A percentile compares a stretch with the other conserved stretches of the same genome.
These are phyloP conservation scores for Malurus leucopterus DNA, from an alignment of 2,797 vertebrate species.

Conservation along the genomic window DNA sequence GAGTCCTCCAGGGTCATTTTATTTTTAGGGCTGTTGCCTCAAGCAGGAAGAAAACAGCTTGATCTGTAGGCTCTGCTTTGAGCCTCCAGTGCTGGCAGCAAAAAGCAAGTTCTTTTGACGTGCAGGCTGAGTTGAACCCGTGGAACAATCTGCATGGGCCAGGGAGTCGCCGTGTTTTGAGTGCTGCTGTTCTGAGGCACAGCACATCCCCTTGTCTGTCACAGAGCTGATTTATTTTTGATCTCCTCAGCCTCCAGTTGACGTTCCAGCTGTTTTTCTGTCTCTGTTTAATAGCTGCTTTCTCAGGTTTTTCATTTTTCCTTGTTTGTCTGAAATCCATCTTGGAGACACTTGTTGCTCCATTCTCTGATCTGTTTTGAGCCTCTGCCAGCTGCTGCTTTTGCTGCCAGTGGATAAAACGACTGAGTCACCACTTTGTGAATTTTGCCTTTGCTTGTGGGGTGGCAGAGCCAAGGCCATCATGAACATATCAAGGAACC, in stretches of 20 bases:
- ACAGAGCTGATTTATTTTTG: background rate
- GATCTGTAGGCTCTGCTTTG: slow-evolving; percentile 33
- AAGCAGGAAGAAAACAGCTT: slow-evolving; percentile 43
- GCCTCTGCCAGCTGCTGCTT: slow-evolving; percentile 57
- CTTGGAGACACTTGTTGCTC: slow-evolving; percentile 76
- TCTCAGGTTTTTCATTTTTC: slow-evolving; percentile 61
- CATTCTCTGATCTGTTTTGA: slow-evolving; percentile 71
- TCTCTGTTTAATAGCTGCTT: slow-evolving; percentile 18
- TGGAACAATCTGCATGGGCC: slow-evolving; percentile 16
- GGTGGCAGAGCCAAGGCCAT: slow-evolving; percentile 69
- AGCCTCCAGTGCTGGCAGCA: slow-evolving; percentile 23
- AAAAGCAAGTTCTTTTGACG: background rate
- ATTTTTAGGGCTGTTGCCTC: slow-evolving; percentile 53
- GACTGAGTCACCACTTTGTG: slow-evolving; percentile 69
- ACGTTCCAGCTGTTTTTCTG: slow-evolving; percentile 19
- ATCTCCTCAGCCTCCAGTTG: background rate
- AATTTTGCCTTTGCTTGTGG: slow-evolving; percentile 59
- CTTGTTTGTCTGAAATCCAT: slow-evolving; percentile 66
- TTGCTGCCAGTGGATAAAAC: slow-evolving; percentile 68
- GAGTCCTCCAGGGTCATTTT: slow-evolving; percentile 48
- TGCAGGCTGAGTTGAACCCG: background rate
- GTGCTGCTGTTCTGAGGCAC: background rate
- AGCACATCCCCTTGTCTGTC: slow-evolving; percentile 2
- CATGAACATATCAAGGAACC: slow-evolving; percentile 75
- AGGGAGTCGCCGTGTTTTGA: background rate